Evolutionary conservation across 2,113 vertebrate genomes (phyloP), one percentile per base, ranked within the genome.

Genomic region (Varanus salvator): DNA sequence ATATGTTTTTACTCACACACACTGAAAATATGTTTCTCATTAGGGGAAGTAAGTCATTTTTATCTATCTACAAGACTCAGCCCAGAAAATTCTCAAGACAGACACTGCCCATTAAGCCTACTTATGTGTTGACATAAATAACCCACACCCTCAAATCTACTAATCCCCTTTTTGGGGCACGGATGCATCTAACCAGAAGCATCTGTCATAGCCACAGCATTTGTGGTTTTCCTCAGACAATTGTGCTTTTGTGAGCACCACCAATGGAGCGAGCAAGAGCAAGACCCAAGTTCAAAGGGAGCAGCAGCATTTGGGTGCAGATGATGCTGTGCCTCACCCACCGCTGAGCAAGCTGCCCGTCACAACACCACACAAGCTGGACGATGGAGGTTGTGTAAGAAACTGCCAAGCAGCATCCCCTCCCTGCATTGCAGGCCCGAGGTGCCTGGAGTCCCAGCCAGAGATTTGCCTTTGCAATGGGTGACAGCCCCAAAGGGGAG

Each of bases 91-190:
- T 0, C 38, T 69, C 60, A 17, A 2, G 31, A 11, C 4, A 88
- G 93, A 38, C 76, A 34, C 71, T 27, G 84, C 84, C 83, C 50
- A 71, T 75, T 27, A 80, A 21, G 66, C 72, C 85, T 87, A 82
- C 74, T 3, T 84, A 74, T 71, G 44, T 60, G 0, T 89, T 25
- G 27, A 87, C 60, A 91, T 77, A 66, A 86, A 84, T 91, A 89
- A 92, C 88, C 93, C 93, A 90, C 89, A 93, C 90, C 71, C 80
- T 86, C 27, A 57, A 90, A 92, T 87, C 87, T 84, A 89, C 75
- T 25, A 52, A 80, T 21, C 57, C 90, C 84, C 66, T 21, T 89
- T 72, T 50, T 77, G 12, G 50, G 29, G 15, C 1, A 7, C 1
- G 29, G 72, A 38, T 64, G 75, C 50, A 57, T 34, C 21, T 27